Percentiles rank a stretch among this genome's conserved stretches.
phyloP scores from a whole-genome alignment of 1,140 invertebrate genomes.

The Drosophila kepulauana region DNA sequence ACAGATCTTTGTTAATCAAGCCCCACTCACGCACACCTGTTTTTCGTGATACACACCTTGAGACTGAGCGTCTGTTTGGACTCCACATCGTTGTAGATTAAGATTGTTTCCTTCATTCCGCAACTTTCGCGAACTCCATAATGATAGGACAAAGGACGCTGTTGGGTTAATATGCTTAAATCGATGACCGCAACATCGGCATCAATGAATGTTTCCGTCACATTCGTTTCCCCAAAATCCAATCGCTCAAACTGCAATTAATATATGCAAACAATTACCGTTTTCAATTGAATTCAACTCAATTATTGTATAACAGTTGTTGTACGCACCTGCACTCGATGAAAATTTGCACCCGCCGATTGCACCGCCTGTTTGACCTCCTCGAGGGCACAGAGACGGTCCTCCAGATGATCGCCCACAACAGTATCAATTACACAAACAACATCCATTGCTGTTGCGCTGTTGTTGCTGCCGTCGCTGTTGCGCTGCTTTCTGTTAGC shows the following conservation, averaged over 20 bases:
- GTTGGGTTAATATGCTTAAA: slow-evolving; percentile 95
- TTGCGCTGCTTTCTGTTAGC: slow-evolving; percentile 15
- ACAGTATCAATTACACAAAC: slow-evolving; percentile 95
- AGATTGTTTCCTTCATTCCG: slow-evolving; percentile 99
- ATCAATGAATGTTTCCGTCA: slow-evolving; percentile 96
- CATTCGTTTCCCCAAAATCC: slow-evolving; percentile 94
- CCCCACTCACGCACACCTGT: slow-evolving; percentile 26
- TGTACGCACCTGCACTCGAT: slow-evolving; percentile 91
- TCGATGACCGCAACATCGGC: slow-evolving; percentile 99
- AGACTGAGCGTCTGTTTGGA: slow-evolving; percentile 93
- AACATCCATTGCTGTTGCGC: slow-evolving; percentile 91
- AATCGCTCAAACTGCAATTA: slow-evolving; percentile 91
- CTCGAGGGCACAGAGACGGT: slow-evolving; percentile 92
- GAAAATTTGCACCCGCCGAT: slow-evolving; percentile 91
- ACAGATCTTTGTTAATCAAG: slow-evolving; percentile 61
- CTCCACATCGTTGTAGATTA: slow-evolving; percentile 96
- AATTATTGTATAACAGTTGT: slow-evolving; percentile 61
- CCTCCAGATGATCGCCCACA: slow-evolving; percentile 89
- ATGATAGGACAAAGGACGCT: slow-evolving; percentile 97
- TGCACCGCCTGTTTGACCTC: slow-evolving; percentile 93
- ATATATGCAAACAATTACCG: not conserved
- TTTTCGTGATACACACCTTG: slow-evolving; percentile 87
- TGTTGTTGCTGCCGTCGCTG: slow-evolving; percentile 18
- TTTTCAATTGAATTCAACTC: slow-evolving; percentile 8
- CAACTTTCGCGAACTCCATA: slow-evolving; percentile 99